Evolutionary conservation across 2,113 vertebrate species (phyloP).

Genomic region (human): GRCh38 chr4:6002001-6002500

Average conservation of each 20-base stretch:
- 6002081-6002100: background rate
- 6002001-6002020: too few relatives aligned
- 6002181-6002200: too few relatives aligned
- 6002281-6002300: background rate
- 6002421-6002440: background rate
- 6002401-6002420: background rate
- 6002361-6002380: background rate
- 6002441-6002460: background rate
- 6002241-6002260: background rate
- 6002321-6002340: background rate
- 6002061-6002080: background rate
- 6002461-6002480: background rate
- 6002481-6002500: background rate
- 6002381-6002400: background rate
- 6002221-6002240: background rate
- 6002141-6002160: background rate
- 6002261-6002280: background rate
- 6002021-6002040: accelerated
- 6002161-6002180: too few relatives aligned
- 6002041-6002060: background rate
- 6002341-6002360: background rate
- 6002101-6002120: background rate
- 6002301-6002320: background rate
- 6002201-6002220: background rate
- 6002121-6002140: accelerated